Conservation (phyloP, 2,113 vertebrate species). For the Coturnix japonica region DNA sequence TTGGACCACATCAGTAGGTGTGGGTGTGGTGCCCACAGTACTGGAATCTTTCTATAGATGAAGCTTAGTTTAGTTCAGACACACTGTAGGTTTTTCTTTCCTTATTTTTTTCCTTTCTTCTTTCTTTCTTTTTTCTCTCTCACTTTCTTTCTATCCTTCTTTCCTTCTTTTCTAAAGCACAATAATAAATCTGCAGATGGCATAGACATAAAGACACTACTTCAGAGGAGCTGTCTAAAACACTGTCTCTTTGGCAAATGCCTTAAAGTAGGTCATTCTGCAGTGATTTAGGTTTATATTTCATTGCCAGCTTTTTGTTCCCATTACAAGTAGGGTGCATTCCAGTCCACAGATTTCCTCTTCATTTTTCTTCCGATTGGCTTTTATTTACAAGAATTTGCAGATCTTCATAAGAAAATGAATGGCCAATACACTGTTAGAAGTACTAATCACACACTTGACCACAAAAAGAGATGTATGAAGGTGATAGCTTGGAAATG, state of each 20-base stretch:
- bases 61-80: conserved; percentile 77
- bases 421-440: conserved; percentile 74
- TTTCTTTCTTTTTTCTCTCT: background rate
- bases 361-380: conserved; percentile 71
- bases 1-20: conserved; percentile 94
- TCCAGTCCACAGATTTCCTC: conserved; percentile 85
- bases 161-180: conserved; percentile 64
- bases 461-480: conserved; percentile 73
- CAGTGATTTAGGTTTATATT: conserved; percentile 92
- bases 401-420: conserved; percentile 73
- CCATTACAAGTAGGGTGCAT: conserved; percentile 86
- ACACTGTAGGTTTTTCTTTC: conserved; percentile 44
- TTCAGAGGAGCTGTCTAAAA: conserved; percentile 87
- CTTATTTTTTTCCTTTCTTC: conserved; percentile 9
- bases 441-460: conserved; percentile 72
- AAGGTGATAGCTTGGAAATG: conserved; percentile 71
- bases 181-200: conserved; percentile 85
- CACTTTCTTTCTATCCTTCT: background rate
- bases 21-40: conserved; percentile 88
- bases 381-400: conserved; percentile 84
- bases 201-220: conserved; percentile 88
- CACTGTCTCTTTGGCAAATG: conserved; percentile 88
- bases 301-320: conserved; percentile 88
- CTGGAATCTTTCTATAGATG: conserved; percentile 82
- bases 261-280: conserved; percentile 95